Percentiles rank a stretch among this genome's conserved stretches.
These are phyloP conservation scores for Meloe dianella DNA, from an alignment of 2,888 invertebrate species.

Conservation along the genomic window DNA sequence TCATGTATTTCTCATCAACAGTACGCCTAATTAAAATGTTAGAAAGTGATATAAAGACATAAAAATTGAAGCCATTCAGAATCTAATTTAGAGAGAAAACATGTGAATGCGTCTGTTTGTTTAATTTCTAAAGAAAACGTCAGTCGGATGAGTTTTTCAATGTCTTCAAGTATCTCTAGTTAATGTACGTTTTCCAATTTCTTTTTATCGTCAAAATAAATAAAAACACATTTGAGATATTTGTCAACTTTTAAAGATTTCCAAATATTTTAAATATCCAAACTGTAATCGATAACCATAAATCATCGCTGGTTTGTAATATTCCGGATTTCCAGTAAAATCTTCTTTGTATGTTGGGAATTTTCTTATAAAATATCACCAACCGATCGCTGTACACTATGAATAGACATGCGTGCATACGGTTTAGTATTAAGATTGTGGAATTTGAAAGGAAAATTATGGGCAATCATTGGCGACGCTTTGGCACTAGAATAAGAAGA, in stretches of 20 bases:
- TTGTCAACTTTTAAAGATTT: background rate
- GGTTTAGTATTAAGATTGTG: background rate
- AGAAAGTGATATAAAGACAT: no score
- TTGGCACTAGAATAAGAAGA: background rate
- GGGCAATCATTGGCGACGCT: background rate
- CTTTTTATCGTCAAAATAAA: background rate
- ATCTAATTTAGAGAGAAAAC: no score
- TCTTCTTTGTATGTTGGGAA: background rate
- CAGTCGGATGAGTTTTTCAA: no score
- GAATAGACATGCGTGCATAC: background rate
- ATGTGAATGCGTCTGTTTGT: no score
- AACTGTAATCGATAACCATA: background rate
- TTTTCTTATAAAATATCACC: constrained; percentile 3
- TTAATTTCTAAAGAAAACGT: no score
- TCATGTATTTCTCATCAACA: constrained; percentile 27
- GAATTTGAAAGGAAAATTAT: background rate
- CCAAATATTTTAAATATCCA: background rate
- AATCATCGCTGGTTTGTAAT: background rate
- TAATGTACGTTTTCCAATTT: no score
- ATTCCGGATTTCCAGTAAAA: background rate
- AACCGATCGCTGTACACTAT: background rate
- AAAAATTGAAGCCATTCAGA: no score
- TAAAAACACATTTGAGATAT: background rate
- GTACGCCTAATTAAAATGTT: background rate
- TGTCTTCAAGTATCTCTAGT: no score